Evolutionary conservation across 2,113 vertebrate species (phyloP), one percentile per base, ranked within the genome.

Genomic region (Gymnocephalus cernua): DNA sequence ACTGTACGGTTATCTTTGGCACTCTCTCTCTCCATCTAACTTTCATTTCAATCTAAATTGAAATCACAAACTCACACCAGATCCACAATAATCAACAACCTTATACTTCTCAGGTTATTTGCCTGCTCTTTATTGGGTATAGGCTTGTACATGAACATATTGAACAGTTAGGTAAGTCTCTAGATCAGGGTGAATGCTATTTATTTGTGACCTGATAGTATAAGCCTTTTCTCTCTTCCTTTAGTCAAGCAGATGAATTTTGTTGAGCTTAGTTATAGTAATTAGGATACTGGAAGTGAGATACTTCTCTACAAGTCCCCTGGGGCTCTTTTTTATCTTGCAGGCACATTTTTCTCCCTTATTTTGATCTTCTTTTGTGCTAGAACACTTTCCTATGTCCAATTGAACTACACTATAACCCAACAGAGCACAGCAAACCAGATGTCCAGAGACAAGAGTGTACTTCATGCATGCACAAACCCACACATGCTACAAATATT

Each of bases 321-420:
- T 8, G n/a, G 15, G 41, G 23, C 38, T 62, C 59, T 67, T 86
- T 78, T 48, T 83, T 72, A 63, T 78, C 74, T 74, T 18, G 6
- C 7, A 71, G 35, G 44, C 71, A 73, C 63, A 66, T 53, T 82
- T 72, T 62, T 62, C 27, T 57, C 3, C 18, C 4, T 53, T 48
- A 65, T 62, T 83, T 57, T 18, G 61, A 3, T 41, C 23, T 23
- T 56, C 51, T 75, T 62, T 23, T 45, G 41, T 29, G n/a, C 29
- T 66, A 64, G n/a, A 45, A 80, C 83, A 78, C n/a, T 6, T 0
- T 35, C 57, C 29, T 8, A 35, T 23, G 67, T 44, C 69, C 45
- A 47, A 58, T 56, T 64, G 32, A 71, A 59, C 45, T 21, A 65
- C 48, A 61, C 48, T 2, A n/a, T 69, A 68, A 82, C 11, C 53